Evolutionary conservation across 1,140 invertebrate genomes (phyloP).

Genomic region (Anadara kagoshimensis): DNA sequence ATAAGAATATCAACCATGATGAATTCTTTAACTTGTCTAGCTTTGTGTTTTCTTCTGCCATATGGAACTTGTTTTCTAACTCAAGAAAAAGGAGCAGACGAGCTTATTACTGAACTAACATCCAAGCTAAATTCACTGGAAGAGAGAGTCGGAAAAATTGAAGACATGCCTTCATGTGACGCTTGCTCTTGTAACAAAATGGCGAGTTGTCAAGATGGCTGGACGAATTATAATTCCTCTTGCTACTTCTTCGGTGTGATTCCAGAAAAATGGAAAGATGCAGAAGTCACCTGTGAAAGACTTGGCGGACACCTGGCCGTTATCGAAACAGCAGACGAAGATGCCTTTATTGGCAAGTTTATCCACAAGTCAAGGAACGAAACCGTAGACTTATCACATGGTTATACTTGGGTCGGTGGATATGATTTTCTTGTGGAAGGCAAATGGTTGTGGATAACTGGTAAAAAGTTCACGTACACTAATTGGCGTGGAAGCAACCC

Average conservation of each 20-base stretch:
- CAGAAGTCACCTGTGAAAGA: slow-evolving; percentile 36
- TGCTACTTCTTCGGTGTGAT: slow-evolving; percentile 35
- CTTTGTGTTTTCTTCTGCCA: too few relatives aligned
- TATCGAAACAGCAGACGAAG: slow-evolving; percentile 20
- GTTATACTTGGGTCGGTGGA: slow-evolving; percentile 35
- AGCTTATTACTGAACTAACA: too few relatives aligned
- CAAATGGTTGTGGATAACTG: slow-evolving; percentile 38
- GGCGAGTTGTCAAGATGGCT: slow-evolving; percentile 26
- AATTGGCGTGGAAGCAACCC: slow-evolving; percentile 13
- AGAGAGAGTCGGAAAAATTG: too few relatives aligned
- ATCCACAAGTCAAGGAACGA: neutral
- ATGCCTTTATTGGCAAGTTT: slow-evolving; percentile 11
- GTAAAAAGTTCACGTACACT: slow-evolving; percentile 1
- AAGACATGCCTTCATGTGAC: too few relatives aligned
- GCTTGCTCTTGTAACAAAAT: too few relatives aligned
- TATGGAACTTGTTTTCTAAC: too few relatives aligned
- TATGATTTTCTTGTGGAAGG: slow-evolving; percentile 17
- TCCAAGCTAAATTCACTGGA: too few relatives aligned
- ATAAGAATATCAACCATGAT: too few relatives aligned
- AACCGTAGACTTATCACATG: neutral
- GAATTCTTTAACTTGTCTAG: too few relatives aligned
- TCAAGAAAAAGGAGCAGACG: too few relatives aligned
- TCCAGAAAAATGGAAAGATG: slow-evolving; percentile 25
- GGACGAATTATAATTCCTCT: slow-evolving; percentile 1
- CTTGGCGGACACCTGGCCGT: slow-evolving; percentile 39